Evolutionary conservation across 1,140 invertebrate genomes (phyloP).

Genomic region (Drosophila kikkawai): DNA sequence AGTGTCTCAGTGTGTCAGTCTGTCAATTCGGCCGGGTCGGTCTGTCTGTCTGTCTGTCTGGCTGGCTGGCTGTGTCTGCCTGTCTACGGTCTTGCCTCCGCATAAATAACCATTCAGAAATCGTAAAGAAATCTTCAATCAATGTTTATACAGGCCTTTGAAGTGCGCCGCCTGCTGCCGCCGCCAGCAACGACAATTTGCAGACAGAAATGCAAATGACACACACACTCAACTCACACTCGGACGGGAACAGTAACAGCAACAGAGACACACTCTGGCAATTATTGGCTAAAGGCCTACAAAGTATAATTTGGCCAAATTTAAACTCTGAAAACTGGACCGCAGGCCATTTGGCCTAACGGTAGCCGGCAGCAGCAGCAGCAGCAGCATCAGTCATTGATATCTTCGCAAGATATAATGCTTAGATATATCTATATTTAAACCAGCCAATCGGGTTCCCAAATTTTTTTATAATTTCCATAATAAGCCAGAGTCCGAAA

Average conservation of each 20-base stretch:
- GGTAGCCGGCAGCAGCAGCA: constrained; percentile 16
- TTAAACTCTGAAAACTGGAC: constrained; percentile 1
- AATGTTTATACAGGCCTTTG: constrained; percentile 82
- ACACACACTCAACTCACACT: constrained; percentile 46
- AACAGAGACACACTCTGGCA: constrained; percentile 17
- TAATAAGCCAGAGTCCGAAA: constrained; percentile 22
- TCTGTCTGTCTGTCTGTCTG: constrained; percentile 7
- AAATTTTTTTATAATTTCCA: constrained; percentile 14
- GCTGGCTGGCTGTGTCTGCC: constrained; percentile 2
- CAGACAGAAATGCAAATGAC: constrained; percentile 79
- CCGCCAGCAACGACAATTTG: constrained; percentile 75
- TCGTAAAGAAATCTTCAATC: constrained; percentile 84
- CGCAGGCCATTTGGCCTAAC: constrained; percentile 25
- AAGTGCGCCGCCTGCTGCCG: constrained; percentile 60
- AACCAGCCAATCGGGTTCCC: constrained; percentile 23
- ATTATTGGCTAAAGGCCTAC: constrained; percentile 38
- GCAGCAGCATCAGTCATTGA: constrained; percentile 8
- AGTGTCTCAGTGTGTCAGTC: constrained; percentile 78
- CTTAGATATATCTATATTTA: constrained; percentile 25
- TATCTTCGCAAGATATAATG: background rate
- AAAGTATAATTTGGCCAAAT: constrained; percentile 34
- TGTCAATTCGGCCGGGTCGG: constrained; percentile 32
- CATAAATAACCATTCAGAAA: constrained; percentile 84
- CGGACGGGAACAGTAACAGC: constrained; percentile 2
- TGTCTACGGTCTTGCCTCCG: constrained; percentile 65